Evolutionary conservation across 1,140 invertebrate species (phyloP).

Genomic region (Micrasema longulum): DNA sequence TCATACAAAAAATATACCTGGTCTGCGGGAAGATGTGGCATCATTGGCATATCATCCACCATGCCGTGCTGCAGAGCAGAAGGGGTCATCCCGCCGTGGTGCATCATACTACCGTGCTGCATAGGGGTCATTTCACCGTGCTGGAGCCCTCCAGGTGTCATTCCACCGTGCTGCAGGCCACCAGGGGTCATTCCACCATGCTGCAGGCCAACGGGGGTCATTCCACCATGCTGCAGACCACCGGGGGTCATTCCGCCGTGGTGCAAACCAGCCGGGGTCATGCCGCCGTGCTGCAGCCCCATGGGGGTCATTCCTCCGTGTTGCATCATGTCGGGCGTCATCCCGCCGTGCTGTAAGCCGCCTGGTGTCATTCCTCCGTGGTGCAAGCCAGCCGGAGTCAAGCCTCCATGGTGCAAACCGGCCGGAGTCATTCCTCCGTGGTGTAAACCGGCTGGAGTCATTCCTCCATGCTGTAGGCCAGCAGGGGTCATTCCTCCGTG

Average conservation of each 20-base stretch:
- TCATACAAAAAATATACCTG: constrained; percentile 57
- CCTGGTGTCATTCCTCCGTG: constrained; percentile 61
- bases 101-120: constrained; percentile 57
- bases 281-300: constrained; percentile 61
- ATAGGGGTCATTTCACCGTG: constrained; percentile 59
- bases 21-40: constrained; percentile 66
- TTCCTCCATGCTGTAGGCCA: constrained; percentile 57
- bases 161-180: constrained; percentile 60
- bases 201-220: constrained; percentile 63
- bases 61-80: constrained; percentile 62
- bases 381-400: constrained; percentile 59
- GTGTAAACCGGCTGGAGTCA: constrained; percentile 58
- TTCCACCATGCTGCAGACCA: constrained; percentile 61
- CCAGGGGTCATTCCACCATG: constrained; percentile 58
- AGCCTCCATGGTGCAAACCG: constrained; percentile 57
- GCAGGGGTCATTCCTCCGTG: constrained; percentile 57
- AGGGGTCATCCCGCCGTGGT: constrained; percentile 65
- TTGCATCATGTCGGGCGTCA: constrained; percentile 64
- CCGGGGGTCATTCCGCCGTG: constrained; percentile 56
- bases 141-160: constrained; percentile 63
- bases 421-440: constrained; percentile 68
- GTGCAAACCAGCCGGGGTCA: constrained; percentile 64
- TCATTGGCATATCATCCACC: constrained; percentile 65
- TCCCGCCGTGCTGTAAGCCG: constrained; percentile 64
- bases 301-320: constrained; percentile 57